phyloP scores from a whole-genome alignment of 2,797 vertebrate species.

The Apogon hyalosoma region DNA sequence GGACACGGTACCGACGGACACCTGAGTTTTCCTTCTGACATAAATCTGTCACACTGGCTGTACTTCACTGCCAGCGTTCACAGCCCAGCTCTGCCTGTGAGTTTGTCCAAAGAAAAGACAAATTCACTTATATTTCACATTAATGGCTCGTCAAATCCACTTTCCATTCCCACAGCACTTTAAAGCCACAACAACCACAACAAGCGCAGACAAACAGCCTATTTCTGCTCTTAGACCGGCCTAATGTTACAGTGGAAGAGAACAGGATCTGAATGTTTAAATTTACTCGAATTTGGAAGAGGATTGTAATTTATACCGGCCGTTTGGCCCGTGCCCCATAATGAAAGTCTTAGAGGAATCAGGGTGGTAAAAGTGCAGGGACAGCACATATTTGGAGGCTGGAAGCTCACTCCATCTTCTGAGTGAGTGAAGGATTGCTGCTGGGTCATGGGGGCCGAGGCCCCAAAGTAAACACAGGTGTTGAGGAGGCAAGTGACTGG shows the following conservation, averaged over 20 bases:
- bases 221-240: conserved; percentile 38
- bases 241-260: conserved; percentile 57
- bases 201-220: conserved; percentile 47
- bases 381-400: conserved; percentile 81
- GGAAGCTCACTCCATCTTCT: conserved; percentile 79
- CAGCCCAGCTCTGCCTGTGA: no score
- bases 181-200: conserved; percentile 37
- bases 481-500: conserved; percentile 76
- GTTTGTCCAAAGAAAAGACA: conserved; percentile 36
- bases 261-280: conserved; percentile 66
- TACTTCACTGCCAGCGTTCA: no score
- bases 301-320: conserved; percentile 76
- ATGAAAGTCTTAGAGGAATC: conserved; percentile 81
- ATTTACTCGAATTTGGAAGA: conserved; percentile 68
- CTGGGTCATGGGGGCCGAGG: conserved; percentile 79
- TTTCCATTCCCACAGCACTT: conserved; percentile 39
- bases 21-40: no score
- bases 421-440: conserved; percentile 81
- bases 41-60: no score
- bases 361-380: conserved; percentile 79
- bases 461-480: conserved; percentile 91
- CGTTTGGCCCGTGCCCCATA: conserved; percentile 65
- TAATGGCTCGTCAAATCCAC: conserved; percentile 47
- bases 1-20: no score
- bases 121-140: conserved; percentile 44